Evolutionary conservation across 2,888 invertebrate genomes (phyloP).

Genomic region (Drosophila siamana): DNA sequence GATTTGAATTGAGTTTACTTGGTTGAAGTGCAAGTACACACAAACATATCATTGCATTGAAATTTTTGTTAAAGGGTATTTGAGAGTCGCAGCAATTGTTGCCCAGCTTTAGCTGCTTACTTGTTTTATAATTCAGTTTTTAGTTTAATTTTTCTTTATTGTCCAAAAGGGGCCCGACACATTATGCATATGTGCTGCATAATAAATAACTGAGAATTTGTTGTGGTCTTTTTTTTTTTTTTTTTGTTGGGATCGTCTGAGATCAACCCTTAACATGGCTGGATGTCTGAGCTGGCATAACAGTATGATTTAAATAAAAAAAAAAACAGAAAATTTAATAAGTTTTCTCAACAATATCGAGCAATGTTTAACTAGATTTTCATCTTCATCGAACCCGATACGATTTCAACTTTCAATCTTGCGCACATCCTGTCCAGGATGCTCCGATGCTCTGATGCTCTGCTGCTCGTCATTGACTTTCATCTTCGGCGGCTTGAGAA

Average conservation of each 20-base stretch:
- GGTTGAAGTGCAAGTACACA: not conserved
- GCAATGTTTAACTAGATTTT: constrained; percentile 16
- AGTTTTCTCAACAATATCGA: constrained; percentile 4
- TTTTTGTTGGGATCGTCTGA: not conserved
- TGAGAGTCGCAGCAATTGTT: not conserved
- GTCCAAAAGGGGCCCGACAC: constrained; percentile 1
- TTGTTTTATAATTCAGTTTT: constrained; percentile 20
- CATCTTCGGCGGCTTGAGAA: constrained; percentile 71
- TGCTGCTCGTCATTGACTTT: constrained; percentile 48
- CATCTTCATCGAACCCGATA: constrained; percentile 20
- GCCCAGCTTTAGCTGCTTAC: not conserved
- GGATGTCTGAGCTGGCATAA: not conserved
- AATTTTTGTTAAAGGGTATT: not conserved
- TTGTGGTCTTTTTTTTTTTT: constrained; percentile 19
- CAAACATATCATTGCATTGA: not conserved
- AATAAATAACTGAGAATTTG: constrained; percentile 31
- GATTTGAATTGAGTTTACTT: too few species aligned
- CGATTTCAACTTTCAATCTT: constrained; percentile 33
- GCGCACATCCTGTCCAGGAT: constrained; percentile 59
- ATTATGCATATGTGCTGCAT: constrained; percentile 19
- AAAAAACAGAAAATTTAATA: constrained; percentile 5
- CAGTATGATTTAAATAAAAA: too few species aligned
- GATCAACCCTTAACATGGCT: constrained; percentile 36
- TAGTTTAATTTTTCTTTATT: not conserved
- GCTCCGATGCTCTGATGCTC: not conserved